Conservation (phyloP, 2,113 vertebrate genomes). For the Perca flavescens region DNA sequence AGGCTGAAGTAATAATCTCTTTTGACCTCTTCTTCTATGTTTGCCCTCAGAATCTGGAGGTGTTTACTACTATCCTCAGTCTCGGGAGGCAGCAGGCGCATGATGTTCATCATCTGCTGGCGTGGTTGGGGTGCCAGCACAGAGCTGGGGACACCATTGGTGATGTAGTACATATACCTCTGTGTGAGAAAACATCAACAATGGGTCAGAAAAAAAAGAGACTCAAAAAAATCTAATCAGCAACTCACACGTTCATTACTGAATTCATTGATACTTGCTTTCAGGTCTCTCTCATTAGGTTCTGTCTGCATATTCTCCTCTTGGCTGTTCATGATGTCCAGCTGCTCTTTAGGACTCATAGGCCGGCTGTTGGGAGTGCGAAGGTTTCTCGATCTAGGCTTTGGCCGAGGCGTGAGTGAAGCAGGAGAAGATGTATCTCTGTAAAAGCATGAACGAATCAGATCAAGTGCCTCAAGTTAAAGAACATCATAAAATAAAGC, state of each 20-base stretch:
- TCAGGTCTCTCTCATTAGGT: slow-evolving; percentile 85
- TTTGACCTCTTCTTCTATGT: slow-evolving; percentile 85
- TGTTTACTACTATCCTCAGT: slow-evolving; percentile 53
- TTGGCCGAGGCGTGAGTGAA: neutral
- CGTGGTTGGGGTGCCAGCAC: slow-evolving; percentile 85
- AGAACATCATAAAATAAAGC: neutral
- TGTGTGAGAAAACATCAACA: slow-evolving; percentile 68
- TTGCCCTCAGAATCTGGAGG: slow-evolving; percentile 65
- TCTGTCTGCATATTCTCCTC: slow-evolving; percentile 80
- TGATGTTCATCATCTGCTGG: slow-evolving; percentile 84
- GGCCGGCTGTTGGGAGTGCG: slow-evolving; percentile 71
- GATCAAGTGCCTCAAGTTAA: slow-evolving; percentile 10
- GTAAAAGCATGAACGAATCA: slow-evolving; percentile 23
- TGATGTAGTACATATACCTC: slow-evolving; percentile 90
- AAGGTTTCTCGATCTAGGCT: neutral
- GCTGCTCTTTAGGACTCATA: slow-evolving; percentile 88
- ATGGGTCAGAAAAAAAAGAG: neutral
- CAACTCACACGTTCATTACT: neutral
- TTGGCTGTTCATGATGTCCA: slow-evolving; percentile 83
- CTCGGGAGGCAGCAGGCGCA: slow-evolving; percentile 79
- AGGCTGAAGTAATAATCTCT: slow-evolving; percentile 83
- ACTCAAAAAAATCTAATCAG: neutral
- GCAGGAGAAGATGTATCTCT: slow-evolving; percentile 14
- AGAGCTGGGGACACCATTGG: slow-evolving; percentile 82
- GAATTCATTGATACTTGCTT: slow-evolving; percentile 77